Percentiles rank a stretch among this genome's conserved stretches.
phyloP scores from a whole-genome alignment of 2,113 vertebrate species.

The Syrrhaptes paradoxus region DNA sequence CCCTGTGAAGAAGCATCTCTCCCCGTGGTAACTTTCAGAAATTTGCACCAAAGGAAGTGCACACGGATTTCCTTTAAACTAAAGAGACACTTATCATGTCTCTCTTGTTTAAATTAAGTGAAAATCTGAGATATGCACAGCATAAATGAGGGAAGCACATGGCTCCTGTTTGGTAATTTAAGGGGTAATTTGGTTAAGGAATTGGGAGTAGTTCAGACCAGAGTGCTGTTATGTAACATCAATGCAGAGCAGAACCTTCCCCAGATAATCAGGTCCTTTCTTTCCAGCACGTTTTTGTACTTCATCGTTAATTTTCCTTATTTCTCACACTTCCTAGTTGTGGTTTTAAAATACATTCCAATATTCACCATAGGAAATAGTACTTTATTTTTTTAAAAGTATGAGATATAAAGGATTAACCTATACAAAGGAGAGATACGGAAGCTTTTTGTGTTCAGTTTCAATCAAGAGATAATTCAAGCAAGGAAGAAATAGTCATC shows the following conservation, averaged over 20 bases:
- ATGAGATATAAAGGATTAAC: neutral
- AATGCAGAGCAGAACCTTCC: slow-evolving; percentile 56
- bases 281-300: slow-evolving; percentile 25
- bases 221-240: slow-evolving; percentile 55
- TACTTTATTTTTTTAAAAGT: neutral
- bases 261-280: slow-evolving; percentile 19
- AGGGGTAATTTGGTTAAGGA: slow-evolving; percentile 71
- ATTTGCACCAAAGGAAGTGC: neutral
- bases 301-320: slow-evolving; percentile 36
- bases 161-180: slow-evolving; percentile 65
- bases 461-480: neutral
- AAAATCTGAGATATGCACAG: slow-evolving; percentile 46
- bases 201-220: slow-evolving; percentile 47
- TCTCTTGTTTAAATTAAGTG: slow-evolving; percentile 67
- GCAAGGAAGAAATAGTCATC: neutral
- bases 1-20: neutral
- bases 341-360: slow-evolving; percentile 1
- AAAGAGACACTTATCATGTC: slow-evolving; percentile 48
- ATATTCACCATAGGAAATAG: neutral
- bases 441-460: neutral
- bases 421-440: neutral
- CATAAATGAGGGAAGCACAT: slow-evolving; percentile 69
- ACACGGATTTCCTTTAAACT: slow-evolving; percentile 43
- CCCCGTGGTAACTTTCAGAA: slow-evolving; percentile 34
- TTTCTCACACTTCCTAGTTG: neutral